Evolutionary conservation across 1,140 invertebrate species (phyloP), one percentile per base, ranked within the genome.

Genomic region (Pogonus chalceus): DNA sequence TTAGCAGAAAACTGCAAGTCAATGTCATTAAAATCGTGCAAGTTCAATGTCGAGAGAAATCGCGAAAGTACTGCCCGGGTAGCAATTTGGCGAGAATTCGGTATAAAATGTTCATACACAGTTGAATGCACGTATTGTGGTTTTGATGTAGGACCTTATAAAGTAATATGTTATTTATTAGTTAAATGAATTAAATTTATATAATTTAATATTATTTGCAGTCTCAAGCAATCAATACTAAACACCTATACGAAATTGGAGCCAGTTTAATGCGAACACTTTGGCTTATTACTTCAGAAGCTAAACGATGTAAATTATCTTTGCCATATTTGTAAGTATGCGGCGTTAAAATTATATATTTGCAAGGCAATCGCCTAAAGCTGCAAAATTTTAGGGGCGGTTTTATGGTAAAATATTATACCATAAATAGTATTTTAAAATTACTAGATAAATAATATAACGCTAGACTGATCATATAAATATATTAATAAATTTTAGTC

Each of bases 81-180:
- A 48, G 83, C 88, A 0, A 78, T 91, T 23, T 94, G 90, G 90
- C 70, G 90, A 53, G 83, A 92, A 66, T 82, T 91, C 46, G 83
- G 81, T 14, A 79, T 93, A 23, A 70, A 74, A 20, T 72, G 77
- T 61, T 79, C 72, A 53, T 94, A 93, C 69, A 94, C 90, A 2
- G 83, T 94, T 81, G 91, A 94, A 68, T 87, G 86, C 46, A 88
- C 86, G 54, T 92, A 88, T 69, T 89, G 87, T 64, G 90, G 90
- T 20, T 91, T 84, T 66, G 87, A 90, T 65, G 78, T 83, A 62
- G 88, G 89, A 46, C 74, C 77, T 31, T 87, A 83, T 63, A 79
- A 81, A 73, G 85, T 79, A 62, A 58, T 46, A n/a, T n/a, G n/a
- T 56, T 54, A 43, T 43, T 43, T 10, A 9, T 16, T 10, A 10